Evolutionary conservation across 2,113 vertebrate species (phyloP).

Genomic region (Zosterops pallidus): DNA sequence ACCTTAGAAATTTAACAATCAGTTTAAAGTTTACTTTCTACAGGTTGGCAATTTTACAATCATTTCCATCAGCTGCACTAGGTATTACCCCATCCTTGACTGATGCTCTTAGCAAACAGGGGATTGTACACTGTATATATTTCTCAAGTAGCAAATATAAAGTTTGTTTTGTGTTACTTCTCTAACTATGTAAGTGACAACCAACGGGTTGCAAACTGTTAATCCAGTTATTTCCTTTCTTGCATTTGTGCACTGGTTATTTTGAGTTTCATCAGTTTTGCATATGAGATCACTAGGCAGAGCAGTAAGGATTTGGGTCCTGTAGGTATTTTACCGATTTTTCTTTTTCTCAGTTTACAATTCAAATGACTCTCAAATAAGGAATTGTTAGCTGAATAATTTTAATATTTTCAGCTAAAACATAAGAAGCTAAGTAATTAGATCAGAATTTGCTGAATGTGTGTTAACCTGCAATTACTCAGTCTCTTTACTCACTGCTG

Average conservation of each 20-base stretch:
- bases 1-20: not conserved
- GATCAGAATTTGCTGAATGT: not conserved
- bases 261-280: not conserved
- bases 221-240: not conserved
- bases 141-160: not conserved
- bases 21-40: not conserved
- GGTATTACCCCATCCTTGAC: not conserved
- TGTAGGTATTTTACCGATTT: not conserved
- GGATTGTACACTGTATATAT: not conserved
- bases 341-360: not conserved
- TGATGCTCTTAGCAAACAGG: not conserved
- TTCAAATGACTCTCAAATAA: not conserved
- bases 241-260: not conserved
- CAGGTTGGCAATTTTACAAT: not conserved
- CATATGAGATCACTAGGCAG: not conserved
- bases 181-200: not conserved
- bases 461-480: not conserved
- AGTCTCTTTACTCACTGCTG: not conserved
- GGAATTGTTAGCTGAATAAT: not conserved
- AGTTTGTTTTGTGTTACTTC: not conserved
- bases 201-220: not conserved
- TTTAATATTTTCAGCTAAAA: not conserved
- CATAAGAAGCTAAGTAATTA: not conserved
- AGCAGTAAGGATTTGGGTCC: not conserved
- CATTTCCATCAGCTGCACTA: not conserved